A percentile compares a stretch with the other conserved stretches of the same genome.
phyloP scores from a whole-genome alignment of 2,113 vertebrate genomes.

The Elephas maximus region DNA sequence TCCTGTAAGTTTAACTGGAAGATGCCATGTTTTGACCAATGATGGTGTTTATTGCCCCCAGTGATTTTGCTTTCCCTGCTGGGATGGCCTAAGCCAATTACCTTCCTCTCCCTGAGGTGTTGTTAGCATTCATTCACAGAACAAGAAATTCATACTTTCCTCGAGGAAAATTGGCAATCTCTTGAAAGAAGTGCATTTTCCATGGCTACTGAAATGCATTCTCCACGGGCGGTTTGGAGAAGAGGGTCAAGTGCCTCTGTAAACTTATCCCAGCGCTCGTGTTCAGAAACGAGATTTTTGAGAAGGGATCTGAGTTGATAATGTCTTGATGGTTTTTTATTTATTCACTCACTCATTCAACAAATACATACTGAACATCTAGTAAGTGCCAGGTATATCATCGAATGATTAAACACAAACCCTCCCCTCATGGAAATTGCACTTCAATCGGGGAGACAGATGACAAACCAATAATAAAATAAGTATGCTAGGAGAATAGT shows the following conservation, averaged over 20 bases:
- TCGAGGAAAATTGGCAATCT: constrained; percentile 61
- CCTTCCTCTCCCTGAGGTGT: not conserved
- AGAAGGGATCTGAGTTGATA: not conserved
- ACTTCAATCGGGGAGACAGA: not conserved
- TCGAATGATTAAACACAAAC: not conserved
- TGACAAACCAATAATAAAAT: not conserved
- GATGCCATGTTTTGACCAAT: constrained; percentile 35
- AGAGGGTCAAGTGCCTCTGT: not conserved
- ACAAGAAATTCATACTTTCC: constrained; percentile 40
- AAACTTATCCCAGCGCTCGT: not conserved
- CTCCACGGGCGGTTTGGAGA: constrained; percentile 8
- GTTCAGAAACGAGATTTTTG: not conserved
- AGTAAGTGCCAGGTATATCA: not conserved
- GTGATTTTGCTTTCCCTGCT: constrained; percentile 61
- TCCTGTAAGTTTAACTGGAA: constrained; percentile 64
- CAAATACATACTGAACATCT: not conserved
- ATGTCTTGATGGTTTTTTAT: not conserved
- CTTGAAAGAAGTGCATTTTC: constrained; percentile 39
- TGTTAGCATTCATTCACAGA: constrained; percentile 55
- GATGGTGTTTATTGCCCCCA: constrained; percentile 53
- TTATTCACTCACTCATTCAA: not conserved
- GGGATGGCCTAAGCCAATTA: constrained; percentile 65
- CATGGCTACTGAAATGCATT: not conserved
- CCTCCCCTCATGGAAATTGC: not conserved
- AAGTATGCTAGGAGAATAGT: not conserved